Percentiles rank a stretch among this genome's conserved stretches.
phyloP scores from a whole-genome alignment of 2,888 invertebrate species.

The Limnephilus lunatus region DNA sequence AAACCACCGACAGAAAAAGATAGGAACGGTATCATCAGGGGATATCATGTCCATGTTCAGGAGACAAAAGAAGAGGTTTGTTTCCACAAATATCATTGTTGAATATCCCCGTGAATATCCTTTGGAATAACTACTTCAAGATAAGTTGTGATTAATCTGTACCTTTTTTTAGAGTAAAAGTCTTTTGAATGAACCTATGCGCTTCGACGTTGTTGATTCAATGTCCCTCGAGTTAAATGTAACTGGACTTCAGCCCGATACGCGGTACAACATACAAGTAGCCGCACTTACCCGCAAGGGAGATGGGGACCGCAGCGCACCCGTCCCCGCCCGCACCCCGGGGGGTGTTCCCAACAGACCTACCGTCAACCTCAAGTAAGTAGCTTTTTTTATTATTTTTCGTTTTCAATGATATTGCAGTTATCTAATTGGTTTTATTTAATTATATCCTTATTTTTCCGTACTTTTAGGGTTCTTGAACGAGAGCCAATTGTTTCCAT shows the following conservation, averaged over 20 bases:
- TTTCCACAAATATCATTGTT: background rate
- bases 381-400: constrained; percentile 57
- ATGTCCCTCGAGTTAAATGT: constrained; percentile 88
- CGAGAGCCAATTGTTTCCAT: constrained; percentile 92
- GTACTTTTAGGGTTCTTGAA: constrained; percentile 82
- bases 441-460: background rate
- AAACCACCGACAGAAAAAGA: constrained; percentile 94
- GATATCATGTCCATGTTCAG: constrained; percentile 97
- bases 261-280: constrained; percentile 94
- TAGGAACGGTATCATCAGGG: constrained; percentile 95
- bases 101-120: background rate
- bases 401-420: background rate
- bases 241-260: constrained; percentile 95
- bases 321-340: constrained; percentile 92
- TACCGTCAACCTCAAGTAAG: constrained; percentile 87
- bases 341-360: constrained; percentile 95
- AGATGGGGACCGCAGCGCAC: constrained; percentile 94
- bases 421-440: background rate
- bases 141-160: background rate
- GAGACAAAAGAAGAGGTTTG: constrained; percentile 89
- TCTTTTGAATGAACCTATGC: constrained; percentile 91
- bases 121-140: background rate
- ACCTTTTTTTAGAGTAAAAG: constrained; percentile 80
- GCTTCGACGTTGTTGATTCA: constrained; percentile 90
- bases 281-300: constrained; percentile 97